Evolutionary conservation across 2,113 vertebrate genomes (phyloP).

Genomic region (Pseudorectes ferrugineus): DNA sequence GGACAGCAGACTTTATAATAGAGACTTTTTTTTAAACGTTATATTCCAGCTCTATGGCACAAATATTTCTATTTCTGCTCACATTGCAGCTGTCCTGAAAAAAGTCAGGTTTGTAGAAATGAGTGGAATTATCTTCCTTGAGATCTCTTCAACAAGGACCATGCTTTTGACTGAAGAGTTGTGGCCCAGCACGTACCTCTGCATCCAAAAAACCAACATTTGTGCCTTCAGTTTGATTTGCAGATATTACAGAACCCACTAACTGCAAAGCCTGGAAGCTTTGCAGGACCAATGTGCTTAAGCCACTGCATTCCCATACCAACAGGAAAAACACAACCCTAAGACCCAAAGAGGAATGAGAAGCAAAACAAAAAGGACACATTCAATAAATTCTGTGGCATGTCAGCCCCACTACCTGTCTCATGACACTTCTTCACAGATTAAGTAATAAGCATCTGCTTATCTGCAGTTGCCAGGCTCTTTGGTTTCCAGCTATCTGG

Average conservation of each 20-base stretch:
- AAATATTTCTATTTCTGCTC: not conserved
- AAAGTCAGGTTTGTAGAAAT: not conserved
- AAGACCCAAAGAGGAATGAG: not conserved
- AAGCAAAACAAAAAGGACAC: not conserved
- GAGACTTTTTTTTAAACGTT: not conserved
- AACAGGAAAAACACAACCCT: not conserved
- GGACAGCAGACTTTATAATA: not conserved
- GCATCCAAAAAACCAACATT: not conserved
- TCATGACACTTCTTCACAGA: not conserved
- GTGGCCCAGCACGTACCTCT: not conserved
- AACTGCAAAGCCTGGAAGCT: not conserved
- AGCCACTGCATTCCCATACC: not conserved
- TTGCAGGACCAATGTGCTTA: not conserved
- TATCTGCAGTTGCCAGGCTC: conserved; percentile 6
- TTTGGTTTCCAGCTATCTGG: not conserved
- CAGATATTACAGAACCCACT: not conserved
- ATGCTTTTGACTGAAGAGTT: not conserved
- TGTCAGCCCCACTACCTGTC: not conserved
- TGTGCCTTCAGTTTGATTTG: not conserved
- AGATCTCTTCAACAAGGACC: not conserved
- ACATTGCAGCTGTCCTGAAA: not conserved
- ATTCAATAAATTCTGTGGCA: not conserved
- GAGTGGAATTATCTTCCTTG: not conserved
- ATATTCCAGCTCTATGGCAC: not conserved
- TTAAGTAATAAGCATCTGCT: not conserved